Conservation (phyloP, 2,888 invertebrate genomes). For the Chrysolina oricalcia region DNA sequence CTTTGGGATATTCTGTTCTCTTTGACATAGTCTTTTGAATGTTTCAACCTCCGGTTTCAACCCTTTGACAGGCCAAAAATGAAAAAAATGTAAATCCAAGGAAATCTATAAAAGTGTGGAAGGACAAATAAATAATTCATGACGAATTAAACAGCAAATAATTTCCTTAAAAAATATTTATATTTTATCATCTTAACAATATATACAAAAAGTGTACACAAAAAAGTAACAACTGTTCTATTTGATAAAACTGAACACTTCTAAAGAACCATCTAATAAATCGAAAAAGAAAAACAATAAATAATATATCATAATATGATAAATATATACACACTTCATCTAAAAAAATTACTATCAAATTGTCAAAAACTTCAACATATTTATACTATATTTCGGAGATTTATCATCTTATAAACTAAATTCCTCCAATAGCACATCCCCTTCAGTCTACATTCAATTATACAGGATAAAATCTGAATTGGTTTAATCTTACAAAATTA, state of each 20-base stretch:
- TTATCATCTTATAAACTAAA: neutral
- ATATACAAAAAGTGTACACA: conserved; percentile 54
- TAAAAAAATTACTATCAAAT: neutral
- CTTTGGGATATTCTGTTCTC: neutral
- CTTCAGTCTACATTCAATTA: conserved; percentile 18
- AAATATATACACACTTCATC: conserved; percentile 14
- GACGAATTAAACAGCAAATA: conserved; percentile 2
- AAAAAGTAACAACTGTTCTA: conserved; percentile 47
- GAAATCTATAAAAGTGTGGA: no score
- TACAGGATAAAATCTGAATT: conserved; percentile 6
- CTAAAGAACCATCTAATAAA: conserved; percentile 12
- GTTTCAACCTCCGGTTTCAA: neutral
- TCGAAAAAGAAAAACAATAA: conserved; percentile 26
- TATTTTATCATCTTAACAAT: conserved; percentile 46
- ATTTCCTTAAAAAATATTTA: conserved; percentile 24
- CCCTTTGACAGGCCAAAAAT: neutral
- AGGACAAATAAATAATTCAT: no score
- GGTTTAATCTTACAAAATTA: neutral
- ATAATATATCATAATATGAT: conserved; percentile 17
- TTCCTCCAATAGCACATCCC: conserved; percentile 10
- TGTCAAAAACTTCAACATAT: conserved; percentile 12
- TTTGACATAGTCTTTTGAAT: neutral
- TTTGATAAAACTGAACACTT: conserved; percentile 49
- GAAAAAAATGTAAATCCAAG: no score
- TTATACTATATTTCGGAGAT: neutral